phyloP scores from a whole-genome alignment of 2,113 vertebrate species.

The Nansenia antarctica region DNA sequence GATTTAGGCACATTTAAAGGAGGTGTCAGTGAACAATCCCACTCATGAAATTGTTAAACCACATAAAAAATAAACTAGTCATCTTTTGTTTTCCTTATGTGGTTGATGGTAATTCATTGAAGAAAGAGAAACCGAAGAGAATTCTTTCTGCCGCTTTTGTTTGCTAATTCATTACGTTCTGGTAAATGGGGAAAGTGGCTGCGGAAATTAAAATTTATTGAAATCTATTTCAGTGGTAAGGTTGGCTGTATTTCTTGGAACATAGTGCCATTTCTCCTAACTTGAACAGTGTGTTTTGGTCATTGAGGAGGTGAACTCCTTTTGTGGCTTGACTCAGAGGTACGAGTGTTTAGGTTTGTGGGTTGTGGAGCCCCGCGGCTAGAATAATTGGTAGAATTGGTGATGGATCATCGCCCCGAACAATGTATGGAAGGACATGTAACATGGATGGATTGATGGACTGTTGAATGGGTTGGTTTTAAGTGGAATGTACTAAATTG shows the following conservation, averaged over 20 bases:
- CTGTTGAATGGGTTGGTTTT: neutral
- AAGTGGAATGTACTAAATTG: neutral
- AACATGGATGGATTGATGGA: constrained; percentile 8
- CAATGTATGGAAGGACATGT: constrained; percentile 28
- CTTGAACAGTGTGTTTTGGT: constrained; percentile 52
- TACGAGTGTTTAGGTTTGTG: constrained; percentile 63
- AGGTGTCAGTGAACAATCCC: constrained; percentile 66
- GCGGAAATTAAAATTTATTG: constrained; percentile 74
- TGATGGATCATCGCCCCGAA: constrained; percentile 24
- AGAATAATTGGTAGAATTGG: constrained; percentile 44
- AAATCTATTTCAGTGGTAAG: constrained; percentile 73
- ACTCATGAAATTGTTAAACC: constrained; percentile 63
- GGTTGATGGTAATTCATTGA: constrained; percentile 68
- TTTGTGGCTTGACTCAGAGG: constrained; percentile 49
- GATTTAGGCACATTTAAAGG: constrained; percentile 65
- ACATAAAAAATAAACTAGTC: constrained; percentile 70
- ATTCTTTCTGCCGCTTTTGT: constrained; percentile 64
- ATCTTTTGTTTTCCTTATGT: constrained; percentile 72
- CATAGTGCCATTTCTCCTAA: constrained; percentile 36
- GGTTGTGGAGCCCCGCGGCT: constrained; percentile 42
- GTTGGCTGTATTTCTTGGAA: constrained; percentile 65
- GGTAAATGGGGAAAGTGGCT: constrained; percentile 62
- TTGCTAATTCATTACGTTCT: constrained; percentile 72
- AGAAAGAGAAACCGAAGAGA: constrained; percentile 58
- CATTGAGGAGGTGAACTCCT: constrained; percentile 55